phyloP scores from a whole-genome alignment of 2,113 vertebrate species.

The Pristiophorus japonicus region DNA sequence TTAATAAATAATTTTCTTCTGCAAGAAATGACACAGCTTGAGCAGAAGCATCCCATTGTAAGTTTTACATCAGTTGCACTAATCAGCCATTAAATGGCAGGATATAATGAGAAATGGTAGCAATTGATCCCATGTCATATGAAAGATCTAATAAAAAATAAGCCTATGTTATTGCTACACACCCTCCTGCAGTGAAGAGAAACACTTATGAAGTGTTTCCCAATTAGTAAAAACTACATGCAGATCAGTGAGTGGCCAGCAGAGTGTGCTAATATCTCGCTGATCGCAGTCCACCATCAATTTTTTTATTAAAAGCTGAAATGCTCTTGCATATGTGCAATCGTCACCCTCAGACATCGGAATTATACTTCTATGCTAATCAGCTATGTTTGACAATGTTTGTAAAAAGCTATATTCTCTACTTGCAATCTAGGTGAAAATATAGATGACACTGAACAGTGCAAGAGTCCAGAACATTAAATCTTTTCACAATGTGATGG shows the following conservation, averaged over 20 bases:
- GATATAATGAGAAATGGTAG: not conserved
- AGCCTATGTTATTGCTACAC: not conserved
- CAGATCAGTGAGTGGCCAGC: constrained; percentile 9
- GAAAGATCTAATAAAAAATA: not conserved
- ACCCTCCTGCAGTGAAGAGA: not conserved
- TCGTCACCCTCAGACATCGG: not conserved
- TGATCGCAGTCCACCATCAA: not conserved
- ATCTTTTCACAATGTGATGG: not conserved
- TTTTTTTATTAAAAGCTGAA: not conserved
- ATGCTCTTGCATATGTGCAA: not conserved
- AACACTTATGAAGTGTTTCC: not conserved
- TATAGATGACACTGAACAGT: not conserved
- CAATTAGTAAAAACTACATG: not conserved
- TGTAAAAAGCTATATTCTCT: not conserved
- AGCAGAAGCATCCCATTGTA: not conserved
- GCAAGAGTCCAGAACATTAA: not conserved
- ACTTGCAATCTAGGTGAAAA: constrained; percentile 11
- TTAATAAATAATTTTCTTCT: not conserved
- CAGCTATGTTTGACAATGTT: not conserved
- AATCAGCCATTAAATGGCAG: not conserved
- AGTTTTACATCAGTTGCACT: not conserved
- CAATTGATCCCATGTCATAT: not conserved
- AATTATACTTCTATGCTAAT: not conserved
- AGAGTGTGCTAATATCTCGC: not conserved
- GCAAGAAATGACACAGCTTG: not conserved